Evolutionary conservation across 1,140 invertebrate genomes (phyloP).

Genomic region (Myzus persicae): DNA sequence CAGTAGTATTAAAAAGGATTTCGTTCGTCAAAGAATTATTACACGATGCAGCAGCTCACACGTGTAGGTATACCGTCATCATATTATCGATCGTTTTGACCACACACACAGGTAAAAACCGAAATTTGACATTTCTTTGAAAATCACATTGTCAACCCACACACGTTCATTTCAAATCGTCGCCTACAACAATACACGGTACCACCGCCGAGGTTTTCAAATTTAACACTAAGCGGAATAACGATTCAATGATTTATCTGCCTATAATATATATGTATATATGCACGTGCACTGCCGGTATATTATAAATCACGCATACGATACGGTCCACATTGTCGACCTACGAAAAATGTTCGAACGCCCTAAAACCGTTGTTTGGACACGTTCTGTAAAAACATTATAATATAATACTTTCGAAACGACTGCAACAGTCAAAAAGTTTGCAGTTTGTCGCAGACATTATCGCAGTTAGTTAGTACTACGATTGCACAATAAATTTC

Average conservation of each 20-base stretch:
- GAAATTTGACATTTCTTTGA: constrained; percentile 52
- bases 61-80: neutral
- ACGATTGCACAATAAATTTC: neutral
- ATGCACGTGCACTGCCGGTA: neutral
- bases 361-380: neutral
- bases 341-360: neutral
- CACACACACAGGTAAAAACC: constrained; percentile 44
- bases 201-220: neutral
- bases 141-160: constrained; percentile 48
- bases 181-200: constrained; percentile 33
- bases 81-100: constrained; percentile 41
- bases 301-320: neutral
- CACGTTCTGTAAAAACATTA: neutral
- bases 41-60: neutral
- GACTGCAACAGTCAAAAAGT: neutral
- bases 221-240: neutral
- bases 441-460: neutral
- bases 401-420: neutral
- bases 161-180: constrained; percentile 36
- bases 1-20: constrained; percentile 28
- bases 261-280: neutral
- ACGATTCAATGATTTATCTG: constrained; percentile 33
- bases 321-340: neutral
- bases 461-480: neutral
- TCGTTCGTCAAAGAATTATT: constrained; percentile 16